phyloP scores from a whole-genome alignment of 1,140 invertebrate species.

The Lepidostoma basale region DNA sequence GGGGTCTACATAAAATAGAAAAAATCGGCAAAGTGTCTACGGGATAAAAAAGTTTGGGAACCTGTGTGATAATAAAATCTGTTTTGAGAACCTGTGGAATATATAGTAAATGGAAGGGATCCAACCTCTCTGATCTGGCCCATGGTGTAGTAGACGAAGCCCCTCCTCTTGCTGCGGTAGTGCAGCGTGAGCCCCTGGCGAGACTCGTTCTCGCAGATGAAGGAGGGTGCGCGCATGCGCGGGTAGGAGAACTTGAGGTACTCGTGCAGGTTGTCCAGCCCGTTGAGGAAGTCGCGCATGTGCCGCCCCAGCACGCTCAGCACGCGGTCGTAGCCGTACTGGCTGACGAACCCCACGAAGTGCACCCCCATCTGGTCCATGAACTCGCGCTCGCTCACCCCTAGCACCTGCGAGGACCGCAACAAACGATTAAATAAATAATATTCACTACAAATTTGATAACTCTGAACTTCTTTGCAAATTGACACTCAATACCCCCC shows the following conservation, averaged over 20 bases:
- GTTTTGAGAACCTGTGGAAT: not conserved
- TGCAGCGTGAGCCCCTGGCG: constrained; percentile 89
- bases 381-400: constrained; percentile 83
- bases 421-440: not conserved
- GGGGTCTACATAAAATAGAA: no score
- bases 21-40: no score
- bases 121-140: constrained; percentile 89
- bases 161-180: constrained; percentile 89
- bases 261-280: constrained; percentile 95
- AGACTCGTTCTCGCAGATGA: constrained; percentile 95
- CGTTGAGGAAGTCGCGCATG: constrained; percentile 95
- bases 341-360: constrained; percentile 89
- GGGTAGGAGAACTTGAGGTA: constrained; percentile 97
- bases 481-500: no score
- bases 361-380: constrained; percentile 90
- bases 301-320: constrained; percentile 88
- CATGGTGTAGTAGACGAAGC: constrained; percentile 96
- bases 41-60: no score
- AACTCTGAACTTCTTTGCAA: no score
- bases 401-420: constrained; percentile 69
- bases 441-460: no score
- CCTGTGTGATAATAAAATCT: no score
- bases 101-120: not conserved
- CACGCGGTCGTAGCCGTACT: constrained; percentile 93
- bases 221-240: constrained; percentile 85